phyloP scores from a whole-genome alignment of 2,888 invertebrate species.

The Bellardia bayeri region DNA sequence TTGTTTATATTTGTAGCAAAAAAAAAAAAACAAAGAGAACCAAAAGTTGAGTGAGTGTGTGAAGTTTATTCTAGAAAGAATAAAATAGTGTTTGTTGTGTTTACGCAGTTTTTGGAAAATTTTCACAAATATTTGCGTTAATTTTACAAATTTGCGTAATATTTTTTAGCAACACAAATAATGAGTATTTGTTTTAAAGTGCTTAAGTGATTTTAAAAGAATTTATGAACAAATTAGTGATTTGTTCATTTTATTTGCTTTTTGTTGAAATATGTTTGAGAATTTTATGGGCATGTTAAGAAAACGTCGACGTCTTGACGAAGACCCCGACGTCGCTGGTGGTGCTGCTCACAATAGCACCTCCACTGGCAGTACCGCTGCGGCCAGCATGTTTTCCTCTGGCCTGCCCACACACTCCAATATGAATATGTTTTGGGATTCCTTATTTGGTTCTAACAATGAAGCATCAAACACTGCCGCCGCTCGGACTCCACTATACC shows the following conservation, averaged over 20 bases:
- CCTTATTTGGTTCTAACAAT: conserved; percentile 65
- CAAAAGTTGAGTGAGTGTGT: conserved; percentile 18
- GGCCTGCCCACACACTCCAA: conserved; percentile 64
- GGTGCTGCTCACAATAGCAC: conserved; percentile 14
- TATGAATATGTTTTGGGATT: conserved; percentile 67
- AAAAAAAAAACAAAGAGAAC: neutral
- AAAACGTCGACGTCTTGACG: conserved; percentile 81
- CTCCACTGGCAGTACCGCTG: conserved; percentile 59
- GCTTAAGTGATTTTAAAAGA: neutral
- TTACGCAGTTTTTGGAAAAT: conserved; percentile 44
- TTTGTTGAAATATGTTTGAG: conserved; percentile 77
- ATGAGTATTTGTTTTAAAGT: conserved; percentile 19
- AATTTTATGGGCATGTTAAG: conserved; percentile 81
- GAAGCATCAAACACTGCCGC: conserved; percentile 54
- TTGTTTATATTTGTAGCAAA: conserved; percentile 46
- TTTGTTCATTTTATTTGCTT: neutral
- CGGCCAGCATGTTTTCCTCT: conserved; percentile 61
- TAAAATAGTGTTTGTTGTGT: conserved; percentile 46
- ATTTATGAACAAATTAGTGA: neutral
- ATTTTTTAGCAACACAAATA: neutral
- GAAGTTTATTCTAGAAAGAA: conserved; percentile 63
- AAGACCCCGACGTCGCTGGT: conserved; percentile 55
- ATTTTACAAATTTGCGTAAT: conserved; percentile 33
- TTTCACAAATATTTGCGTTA: conserved; percentile 26
- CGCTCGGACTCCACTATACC: conserved; percentile 28